Evolutionary conservation across 2,888 invertebrate genomes (phyloP).

Genomic region (Hololepta plana): DNA sequence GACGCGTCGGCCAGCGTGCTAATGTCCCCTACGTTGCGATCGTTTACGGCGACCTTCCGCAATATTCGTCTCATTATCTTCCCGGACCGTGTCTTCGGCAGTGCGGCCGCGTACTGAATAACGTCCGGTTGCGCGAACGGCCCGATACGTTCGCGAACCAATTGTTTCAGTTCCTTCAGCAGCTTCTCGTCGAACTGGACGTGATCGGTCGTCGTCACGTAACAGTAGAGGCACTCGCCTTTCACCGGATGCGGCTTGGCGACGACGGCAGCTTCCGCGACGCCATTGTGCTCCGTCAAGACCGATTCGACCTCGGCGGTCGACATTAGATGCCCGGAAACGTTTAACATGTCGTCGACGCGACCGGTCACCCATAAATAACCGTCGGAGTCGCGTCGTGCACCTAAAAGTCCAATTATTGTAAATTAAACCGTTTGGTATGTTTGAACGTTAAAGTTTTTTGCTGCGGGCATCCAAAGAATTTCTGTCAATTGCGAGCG

Average conservation of each 20-base stretch:
- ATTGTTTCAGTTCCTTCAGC: slow-evolving; percentile 49
- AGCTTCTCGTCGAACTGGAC: slow-evolving; percentile 50
- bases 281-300: slow-evolving; percentile 54
- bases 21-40: slow-evolving; percentile 78
- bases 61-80: slow-evolving; percentile 95
- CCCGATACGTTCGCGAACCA: slow-evolving; percentile 52
- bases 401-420: too few relatives aligned
- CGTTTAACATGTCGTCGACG: slow-evolving; percentile 97
- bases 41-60: slow-evolving; percentile 81
- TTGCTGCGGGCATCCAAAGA: too few relatives aligned
- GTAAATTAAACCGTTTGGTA: too few relatives aligned
- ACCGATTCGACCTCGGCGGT: slow-evolving; percentile 87
- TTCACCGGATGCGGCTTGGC: slow-evolving; percentile 87
- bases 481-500: too few relatives aligned
- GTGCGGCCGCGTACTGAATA: slow-evolving; percentile 80
- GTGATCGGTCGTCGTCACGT: slow-evolving; percentile 77
- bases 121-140: slow-evolving; percentile 92
- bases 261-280: slow-evolving; percentile 94
- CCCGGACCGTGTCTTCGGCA: slow-evolving; percentile 94
- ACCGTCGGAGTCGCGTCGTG: slow-evolving; percentile 80
- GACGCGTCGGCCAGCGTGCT: slow-evolving; percentile 85
- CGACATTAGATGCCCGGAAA: slow-evolving; percentile 94
- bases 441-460: too few relatives aligned
- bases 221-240: slow-evolving; percentile 95
- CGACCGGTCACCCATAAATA: slow-evolving; percentile 94